phyloP scores from a whole-genome alignment of 2,888 invertebrate genomes.

The Lasioglossum leucozonium region DNA sequence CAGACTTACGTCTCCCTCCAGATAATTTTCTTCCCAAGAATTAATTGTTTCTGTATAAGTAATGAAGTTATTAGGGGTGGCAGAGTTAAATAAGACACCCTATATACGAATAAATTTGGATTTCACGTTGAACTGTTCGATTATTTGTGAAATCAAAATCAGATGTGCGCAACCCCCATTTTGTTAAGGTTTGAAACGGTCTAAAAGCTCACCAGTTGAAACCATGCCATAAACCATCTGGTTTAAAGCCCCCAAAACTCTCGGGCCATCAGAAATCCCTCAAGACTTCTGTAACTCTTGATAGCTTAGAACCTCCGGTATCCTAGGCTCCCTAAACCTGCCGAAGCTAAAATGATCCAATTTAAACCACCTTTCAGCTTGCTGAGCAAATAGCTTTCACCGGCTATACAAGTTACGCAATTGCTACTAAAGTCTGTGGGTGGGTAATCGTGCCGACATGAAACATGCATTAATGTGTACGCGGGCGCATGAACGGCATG shows the following conservation, averaged over 20 bases:
- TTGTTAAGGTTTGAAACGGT: neutral
- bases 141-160: neutral
- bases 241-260: neutral
- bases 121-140: neutral
- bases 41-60: too few relatives aligned
- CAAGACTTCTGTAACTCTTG: conserved; percentile 7
- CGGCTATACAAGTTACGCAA: conserved; percentile 7
- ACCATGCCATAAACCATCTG: neutral
- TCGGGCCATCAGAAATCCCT: neutral
- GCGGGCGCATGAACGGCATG: neutral
- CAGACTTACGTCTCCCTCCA: too few relatives aligned
- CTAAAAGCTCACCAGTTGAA: neutral
- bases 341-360: conserved; percentile 2
- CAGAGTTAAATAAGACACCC: too few relatives aligned
- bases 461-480: neutral
- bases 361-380: conserved; percentile 6
- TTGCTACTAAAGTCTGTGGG: neutral
- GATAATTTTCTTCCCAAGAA: too few relatives aligned
- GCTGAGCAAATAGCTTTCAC: neutral
- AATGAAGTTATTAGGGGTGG: too few relatives aligned
- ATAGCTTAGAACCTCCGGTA: neutral
- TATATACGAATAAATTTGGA: neutral
- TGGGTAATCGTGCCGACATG: neutral
- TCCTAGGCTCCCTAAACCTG: neutral
- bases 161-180: too few relatives aligned